phyloP scores from a whole-genome alignment of 23 tunicate species.

The Halocynthia aurantium region DNA sequence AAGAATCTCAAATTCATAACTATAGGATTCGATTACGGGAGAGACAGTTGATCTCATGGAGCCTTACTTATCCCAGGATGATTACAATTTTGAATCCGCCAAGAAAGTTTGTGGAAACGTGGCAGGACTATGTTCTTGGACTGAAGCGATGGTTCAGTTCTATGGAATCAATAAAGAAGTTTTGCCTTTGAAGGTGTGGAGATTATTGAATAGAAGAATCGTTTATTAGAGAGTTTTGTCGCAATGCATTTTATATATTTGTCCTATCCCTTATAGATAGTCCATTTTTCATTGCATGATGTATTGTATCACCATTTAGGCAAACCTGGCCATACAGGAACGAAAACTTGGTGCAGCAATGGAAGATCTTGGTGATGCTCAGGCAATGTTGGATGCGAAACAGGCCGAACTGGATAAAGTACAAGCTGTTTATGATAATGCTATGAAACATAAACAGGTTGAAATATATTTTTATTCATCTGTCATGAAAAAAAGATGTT shows the following conservation, averaged over 20 bases:
- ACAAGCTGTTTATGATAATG: constrained; percentile 84
- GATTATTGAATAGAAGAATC: too few species aligned
- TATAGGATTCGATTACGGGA: constrained; percentile 77
- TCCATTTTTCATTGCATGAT: too few species aligned
- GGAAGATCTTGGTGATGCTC: constrained; percentile 80
- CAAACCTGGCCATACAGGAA: constrained; percentile 80
- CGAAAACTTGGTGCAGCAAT: constrained; percentile 60
- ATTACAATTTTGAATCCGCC: constrained; percentile 77
- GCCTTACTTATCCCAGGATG: constrained; percentile 78
- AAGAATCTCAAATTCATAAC: background rate
- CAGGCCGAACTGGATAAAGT: constrained; percentile 91
- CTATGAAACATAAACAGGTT: constrained; percentile 84
- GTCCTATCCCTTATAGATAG: too few species aligned
- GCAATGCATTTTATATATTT: too few species aligned
- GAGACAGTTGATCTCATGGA: constrained; percentile 90
- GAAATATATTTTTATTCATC: background rate
- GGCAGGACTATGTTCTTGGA: constrained; percentile 90
- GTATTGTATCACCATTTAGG: constrained; percentile 29
- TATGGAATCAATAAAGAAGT: constrained; percentile 89
- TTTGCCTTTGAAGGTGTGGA: constrained; percentile 64
- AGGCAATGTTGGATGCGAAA: constrained; percentile 64
- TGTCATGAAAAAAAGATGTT: background rate
- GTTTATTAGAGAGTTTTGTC: too few species aligned
- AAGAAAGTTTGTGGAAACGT: constrained; percentile 94
- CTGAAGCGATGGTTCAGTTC: constrained; percentile 89